Evolutionary conservation across 2,888 invertebrate genomes (phyloP), one percentile per base, ranked within the genome.

Genomic region (Brenthis hecate): DNA sequence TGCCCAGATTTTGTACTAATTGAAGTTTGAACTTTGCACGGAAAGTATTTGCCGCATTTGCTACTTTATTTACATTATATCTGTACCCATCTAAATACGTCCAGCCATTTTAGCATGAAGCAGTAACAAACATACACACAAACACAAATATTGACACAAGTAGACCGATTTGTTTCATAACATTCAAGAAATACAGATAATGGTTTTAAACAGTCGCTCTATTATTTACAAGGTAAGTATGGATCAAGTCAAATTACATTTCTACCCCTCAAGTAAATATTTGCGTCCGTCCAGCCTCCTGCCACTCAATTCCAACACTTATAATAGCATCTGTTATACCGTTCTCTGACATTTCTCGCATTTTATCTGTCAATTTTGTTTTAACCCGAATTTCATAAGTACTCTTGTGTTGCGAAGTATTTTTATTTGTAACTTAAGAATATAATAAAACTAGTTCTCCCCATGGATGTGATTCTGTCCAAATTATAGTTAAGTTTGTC

Each of bases 311-410:
- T 50, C 53, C 16, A 43, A 6, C 43, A 16, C 47, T 64, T 53
- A 64, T 58, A 68, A 58, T 47, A 68, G 54, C 36, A 47, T 63
- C 47, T 47, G 47, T 57, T 57, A 57, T 68, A 50, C 32, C 6
- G 11, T 53, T 63, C 56, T 23, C 32, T 47, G 36, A 36, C 53
- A 28, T 63, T 65, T 48, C 57, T 36, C 55, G 55, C 13, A 68
- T 68, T 68, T 68, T 23, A 32, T 11, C 54, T 55, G 55, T 68
- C 58, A 60, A 65, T 60, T 68, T 54, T 51, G n/a, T 16, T 50
- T 43, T 32, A 32, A 60, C 53, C 14, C 51, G 50, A 23, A 43
- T 28, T 23, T 4, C 13, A 2, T 36, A 23, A 36, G 13, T 47
- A 32, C 48, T 19, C 8, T 48, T 48, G 14, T 23, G 3, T 47